phyloP scores from a whole-genome alignment of 2,888 invertebrate genomes.

The Alloplasta piceator region DNA sequence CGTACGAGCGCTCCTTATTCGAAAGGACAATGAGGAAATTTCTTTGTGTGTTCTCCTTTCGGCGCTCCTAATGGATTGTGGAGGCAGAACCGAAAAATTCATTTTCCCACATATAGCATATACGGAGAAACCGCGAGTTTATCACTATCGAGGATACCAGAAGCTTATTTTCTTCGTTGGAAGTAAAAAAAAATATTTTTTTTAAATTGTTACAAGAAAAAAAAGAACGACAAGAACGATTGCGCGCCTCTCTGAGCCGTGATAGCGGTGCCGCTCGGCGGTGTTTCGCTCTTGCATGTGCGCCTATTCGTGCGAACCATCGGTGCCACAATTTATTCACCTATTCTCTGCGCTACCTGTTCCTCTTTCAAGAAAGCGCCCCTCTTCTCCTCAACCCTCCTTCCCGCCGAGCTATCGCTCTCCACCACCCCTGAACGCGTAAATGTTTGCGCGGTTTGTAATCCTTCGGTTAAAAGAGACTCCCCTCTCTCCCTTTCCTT shows the following conservation, averaged over 20 bases:
- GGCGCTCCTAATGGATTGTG: slow-evolving; percentile 36
- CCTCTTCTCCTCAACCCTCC: too few species aligned
- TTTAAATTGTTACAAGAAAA: too few species aligned
- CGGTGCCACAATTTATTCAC: slow-evolving; percentile 67
- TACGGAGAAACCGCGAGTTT: slow-evolving; percentile 54
- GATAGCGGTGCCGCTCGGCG: slow-evolving; percentile 33
- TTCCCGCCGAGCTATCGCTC: too few species aligned
- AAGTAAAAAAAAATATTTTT: not conserved
- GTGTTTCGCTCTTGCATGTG: slow-evolving; percentile 43
- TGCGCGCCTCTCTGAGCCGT: slow-evolving; percentile 43
- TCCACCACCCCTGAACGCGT: slow-evolving; percentile 21
- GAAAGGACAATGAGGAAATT: not conserved
- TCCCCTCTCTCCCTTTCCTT: slow-evolving; percentile 49
- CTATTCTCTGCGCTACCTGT: slow-evolving; percentile 66
- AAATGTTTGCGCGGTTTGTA: slow-evolving; percentile 55
- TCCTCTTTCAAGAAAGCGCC: slow-evolving; percentile 32
- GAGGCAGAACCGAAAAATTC: slow-evolving; percentile 50
- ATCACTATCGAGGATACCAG: slow-evolving; percentile 39
- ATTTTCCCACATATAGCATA: slow-evolving; percentile 52
- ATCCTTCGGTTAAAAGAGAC: slow-evolving; percentile 53
- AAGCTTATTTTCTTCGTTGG: too few species aligned
- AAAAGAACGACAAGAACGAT: too few species aligned
- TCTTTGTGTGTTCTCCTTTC: slow-evolving; percentile 9
- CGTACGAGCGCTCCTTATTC: slow-evolving; percentile 4
- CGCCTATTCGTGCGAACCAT: slow-evolving; percentile 66